Percentiles rank a stretch among this genome's conserved stretches.
Conservation (phyloP, 2,113 vertebrate species). For the Tragelaphus scriptus region DNA sequence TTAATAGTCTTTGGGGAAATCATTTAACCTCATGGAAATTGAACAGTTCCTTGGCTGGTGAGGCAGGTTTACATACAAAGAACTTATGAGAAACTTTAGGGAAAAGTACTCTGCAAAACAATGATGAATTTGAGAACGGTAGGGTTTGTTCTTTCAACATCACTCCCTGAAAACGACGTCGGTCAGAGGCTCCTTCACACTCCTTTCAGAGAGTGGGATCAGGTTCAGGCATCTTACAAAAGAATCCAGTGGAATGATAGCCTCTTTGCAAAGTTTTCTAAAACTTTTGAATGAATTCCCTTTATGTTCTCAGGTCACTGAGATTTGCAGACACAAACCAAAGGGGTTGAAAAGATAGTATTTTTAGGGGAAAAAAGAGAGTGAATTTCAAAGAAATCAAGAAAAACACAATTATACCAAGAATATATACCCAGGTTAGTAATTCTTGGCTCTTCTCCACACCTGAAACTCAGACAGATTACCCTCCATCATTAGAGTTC, state of each 20-base stretch:
- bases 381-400: neutral
- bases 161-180: neutral
- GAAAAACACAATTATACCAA: neutral
- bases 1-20: neutral
- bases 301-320: neutral
- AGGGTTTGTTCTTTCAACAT: neutral
- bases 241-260: neutral
- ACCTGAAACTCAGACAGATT: neutral
- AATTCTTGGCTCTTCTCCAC: neutral
- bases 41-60: neutral
- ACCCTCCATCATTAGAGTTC: too few species aligned
- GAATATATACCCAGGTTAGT: too few species aligned
- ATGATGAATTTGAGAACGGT: neutral
- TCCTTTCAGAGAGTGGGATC: neutral
- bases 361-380: neutral
- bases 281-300: neutral
- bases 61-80: neutral
- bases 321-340: constrained; percentile 6
- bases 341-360: neutral
- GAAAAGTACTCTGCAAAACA: neutral
- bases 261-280: neutral
- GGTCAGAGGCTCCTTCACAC: neutral
- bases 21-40: neutral
- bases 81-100: neutral
- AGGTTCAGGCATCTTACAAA: neutral